Evolutionary conservation across 2,888 invertebrate genomes (phyloP).

Genomic region (Vesta saturnalis): DNA sequence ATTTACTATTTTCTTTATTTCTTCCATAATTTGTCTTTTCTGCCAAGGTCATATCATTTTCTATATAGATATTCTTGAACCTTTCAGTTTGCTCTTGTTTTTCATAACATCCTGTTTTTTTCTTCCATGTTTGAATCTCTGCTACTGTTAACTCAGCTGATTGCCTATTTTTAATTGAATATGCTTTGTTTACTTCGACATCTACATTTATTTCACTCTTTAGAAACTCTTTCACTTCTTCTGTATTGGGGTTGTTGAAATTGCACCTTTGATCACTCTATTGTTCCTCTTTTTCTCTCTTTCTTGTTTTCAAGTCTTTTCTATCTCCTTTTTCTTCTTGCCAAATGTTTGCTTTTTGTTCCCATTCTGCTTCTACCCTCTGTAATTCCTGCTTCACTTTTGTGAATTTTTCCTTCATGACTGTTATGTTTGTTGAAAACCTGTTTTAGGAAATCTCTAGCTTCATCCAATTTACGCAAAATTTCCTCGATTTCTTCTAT

Average conservation of each 20-base stretch:
- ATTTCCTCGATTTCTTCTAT: too few species aligned
- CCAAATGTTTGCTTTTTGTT: neutral
- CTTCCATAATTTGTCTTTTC: neutral
- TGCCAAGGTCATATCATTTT: conserved; percentile 8
- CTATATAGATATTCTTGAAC: conserved; percentile 9
- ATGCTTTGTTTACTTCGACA: neutral
- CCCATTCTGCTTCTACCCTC: neutral
- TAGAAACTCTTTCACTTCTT: conserved; percentile 6
- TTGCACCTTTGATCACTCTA: neutral
- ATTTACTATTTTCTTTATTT: conserved; percentile 9
- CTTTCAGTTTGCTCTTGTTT: conserved; percentile 9
- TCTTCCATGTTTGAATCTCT: neutral
- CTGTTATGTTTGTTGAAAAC: too few species aligned
- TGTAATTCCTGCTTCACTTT: conserved; percentile 4
- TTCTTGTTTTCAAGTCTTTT: neutral
- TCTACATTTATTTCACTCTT: neutral
- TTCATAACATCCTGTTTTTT: conserved; percentile 7
- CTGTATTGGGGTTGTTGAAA: neutral
- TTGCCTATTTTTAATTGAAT: neutral
- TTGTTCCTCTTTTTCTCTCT: neutral
- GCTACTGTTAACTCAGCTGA: neutral
- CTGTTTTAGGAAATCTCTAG: too few species aligned
- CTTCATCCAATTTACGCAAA: too few species aligned
- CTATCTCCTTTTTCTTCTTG: neutral
- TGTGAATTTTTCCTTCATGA: neutral